phyloP scores from a whole-genome alignment of 1,140 invertebrate genomes.

The Cyrtorhinus lividipennis region DNA sequence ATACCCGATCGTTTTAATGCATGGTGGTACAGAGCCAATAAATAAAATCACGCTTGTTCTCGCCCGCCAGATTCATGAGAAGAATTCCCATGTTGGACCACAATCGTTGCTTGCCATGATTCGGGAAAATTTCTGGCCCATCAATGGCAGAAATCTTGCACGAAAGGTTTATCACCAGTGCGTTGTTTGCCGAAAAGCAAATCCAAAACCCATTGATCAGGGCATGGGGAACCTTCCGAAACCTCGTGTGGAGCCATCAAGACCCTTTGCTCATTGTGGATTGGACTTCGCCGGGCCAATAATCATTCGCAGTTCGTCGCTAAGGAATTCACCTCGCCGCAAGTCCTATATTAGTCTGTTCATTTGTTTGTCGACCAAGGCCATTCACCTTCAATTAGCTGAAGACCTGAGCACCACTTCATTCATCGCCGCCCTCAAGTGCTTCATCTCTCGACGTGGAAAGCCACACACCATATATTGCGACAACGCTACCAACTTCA shows the following conservation, averaged over 20 bases:
- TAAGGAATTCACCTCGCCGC: background rate
- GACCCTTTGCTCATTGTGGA: slow-evolving; percentile 20
- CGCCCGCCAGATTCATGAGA: slow-evolving; percentile 25
- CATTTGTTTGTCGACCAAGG: slow-evolving; percentile 26
- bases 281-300: slow-evolving; percentile 25
- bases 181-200: slow-evolving; percentile 17
- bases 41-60: slow-evolving; percentile 26
- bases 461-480: slow-evolving; percentile 10
- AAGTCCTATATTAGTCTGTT: slow-evolving; percentile 24
- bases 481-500: slow-evolving; percentile 22
- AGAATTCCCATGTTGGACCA: slow-evolving; percentile 27
- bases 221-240: slow-evolving; percentile 22
- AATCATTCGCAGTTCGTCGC: background rate
- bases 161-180: slow-evolving; percentile 15
- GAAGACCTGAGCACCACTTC: slow-evolving; percentile 23
- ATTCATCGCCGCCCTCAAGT: slow-evolving; percentile 24
- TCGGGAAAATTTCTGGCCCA: slow-evolving; percentile 15
- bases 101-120: slow-evolving; percentile 15
- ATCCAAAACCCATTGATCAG: slow-evolving; percentile 3
- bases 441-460: slow-evolving; percentile 26
- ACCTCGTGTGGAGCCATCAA: slow-evolving; percentile 14
- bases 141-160: slow-evolving; percentile 11
- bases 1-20: slow-evolving; percentile 31
- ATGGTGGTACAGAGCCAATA: slow-evolving; percentile 27
- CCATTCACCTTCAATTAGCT: slow-evolving; percentile 28